Evolutionary conservation across 2,797 vertebrate species (phyloP).

Genomic region (Chaetophractus vellerosus): DNA sequence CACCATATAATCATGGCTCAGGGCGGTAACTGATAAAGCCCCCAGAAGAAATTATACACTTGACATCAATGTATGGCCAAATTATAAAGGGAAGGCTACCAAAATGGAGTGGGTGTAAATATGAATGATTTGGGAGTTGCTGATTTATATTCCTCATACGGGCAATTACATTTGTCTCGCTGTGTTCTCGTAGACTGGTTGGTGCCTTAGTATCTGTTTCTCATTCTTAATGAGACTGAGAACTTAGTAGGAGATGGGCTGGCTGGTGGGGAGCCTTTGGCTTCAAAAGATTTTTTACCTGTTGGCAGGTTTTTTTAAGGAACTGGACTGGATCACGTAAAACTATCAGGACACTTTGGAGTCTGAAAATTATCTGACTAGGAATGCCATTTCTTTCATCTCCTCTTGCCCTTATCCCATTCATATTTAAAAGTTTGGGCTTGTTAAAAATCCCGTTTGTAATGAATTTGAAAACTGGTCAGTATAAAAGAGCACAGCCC

Average conservation of each 20-base stretch:
- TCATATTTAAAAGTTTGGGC: conserved; percentile 72
- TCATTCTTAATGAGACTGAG: conserved; percentile 79
- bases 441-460: conserved; percentile 73
- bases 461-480: conserved; percentile 63
- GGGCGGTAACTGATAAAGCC: conserved; percentile 89
- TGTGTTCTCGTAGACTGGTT: conserved; percentile 85
- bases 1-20: conserved; percentile 87
- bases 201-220: conserved; percentile 83
- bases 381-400: conserved; percentile 80
- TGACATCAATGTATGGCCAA: conserved; percentile 88
- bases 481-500: conserved; percentile 13
- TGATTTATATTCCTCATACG: conserved; percentile 81
- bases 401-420: conserved; percentile 65
- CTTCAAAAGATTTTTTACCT: conserved; percentile 85
- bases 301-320: conserved; percentile 73
- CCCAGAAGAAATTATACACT: conserved; percentile 91
- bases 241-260: conserved; percentile 75
- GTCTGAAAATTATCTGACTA: conserved; percentile 78
- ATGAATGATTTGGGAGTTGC: conserved; percentile 87
- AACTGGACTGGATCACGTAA: conserved; percentile 82
- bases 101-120: conserved; percentile 87
- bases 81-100: conserved; percentile 88
- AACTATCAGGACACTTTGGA: conserved; percentile 82
- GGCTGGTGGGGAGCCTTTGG: conserved; percentile 73
- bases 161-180: conserved; percentile 86